These are phyloP conservation scores for Merluccius polli DNA, from an alignment of 2,797 vertebrate species.

Conservation along the genomic window DNA sequence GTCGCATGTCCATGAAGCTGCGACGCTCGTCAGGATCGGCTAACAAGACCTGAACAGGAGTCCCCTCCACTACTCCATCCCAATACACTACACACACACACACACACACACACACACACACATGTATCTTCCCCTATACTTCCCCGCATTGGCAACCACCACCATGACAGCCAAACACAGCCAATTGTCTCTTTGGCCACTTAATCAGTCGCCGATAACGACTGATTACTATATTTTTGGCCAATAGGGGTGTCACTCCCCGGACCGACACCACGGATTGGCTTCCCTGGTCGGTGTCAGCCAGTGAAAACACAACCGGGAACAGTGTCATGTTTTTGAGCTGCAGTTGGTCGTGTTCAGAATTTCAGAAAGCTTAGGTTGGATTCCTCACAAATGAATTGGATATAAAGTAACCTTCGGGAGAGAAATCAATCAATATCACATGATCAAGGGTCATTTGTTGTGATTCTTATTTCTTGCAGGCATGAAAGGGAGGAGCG, in stretches of 20 bases:
- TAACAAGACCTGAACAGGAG: constrained; percentile 84
- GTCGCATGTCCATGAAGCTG: constrained; percentile 98
- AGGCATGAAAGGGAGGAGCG: not conserved
- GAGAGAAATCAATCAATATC: not conserved
- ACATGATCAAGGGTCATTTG: not conserved
- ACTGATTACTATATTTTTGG: not conserved
- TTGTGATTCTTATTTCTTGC: constrained; percentile 7
- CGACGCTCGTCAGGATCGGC: constrained; percentile 95
- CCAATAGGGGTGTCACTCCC: not conserved
- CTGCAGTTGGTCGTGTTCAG: not conserved
- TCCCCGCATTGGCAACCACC: not conserved
- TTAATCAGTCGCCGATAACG: not conserved
- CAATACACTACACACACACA: too few relatives aligned
- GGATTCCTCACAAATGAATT: not conserved
- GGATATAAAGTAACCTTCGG: not conserved
- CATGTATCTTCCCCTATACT: not conserved
- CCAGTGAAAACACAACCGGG: not conserved
- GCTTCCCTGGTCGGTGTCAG: not conserved
- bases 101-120: not conserved
- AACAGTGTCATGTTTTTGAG: not conserved
- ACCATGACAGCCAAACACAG: not conserved
- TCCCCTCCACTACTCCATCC: not conserved
- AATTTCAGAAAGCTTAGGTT: not conserved
- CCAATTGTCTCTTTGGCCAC: not conserved
- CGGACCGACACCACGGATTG: not conserved